Percentiles rank a stretch among this genome's conserved stretches.
Evolutionary conservation across 53 echinoderm and acorn worm genomes (phyloP).

Genomic region (Apostichopus leukothele): DNA sequence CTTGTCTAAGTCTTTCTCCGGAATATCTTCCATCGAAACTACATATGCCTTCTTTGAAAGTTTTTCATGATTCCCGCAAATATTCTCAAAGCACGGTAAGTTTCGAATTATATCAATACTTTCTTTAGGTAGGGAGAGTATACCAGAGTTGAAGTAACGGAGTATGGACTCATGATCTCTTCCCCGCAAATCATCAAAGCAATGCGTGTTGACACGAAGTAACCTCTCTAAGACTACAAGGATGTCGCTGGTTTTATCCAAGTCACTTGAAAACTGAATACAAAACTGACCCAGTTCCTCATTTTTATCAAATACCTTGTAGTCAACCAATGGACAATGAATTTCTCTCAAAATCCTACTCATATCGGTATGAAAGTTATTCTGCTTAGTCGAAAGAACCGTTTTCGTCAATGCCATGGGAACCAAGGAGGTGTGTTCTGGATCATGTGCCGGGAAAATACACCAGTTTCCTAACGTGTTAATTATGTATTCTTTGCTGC

Average conservation of each 20-base stretch:
- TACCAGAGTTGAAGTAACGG: neutral
- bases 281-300: neutral
- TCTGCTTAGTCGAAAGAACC: neutral
- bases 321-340: neutral
- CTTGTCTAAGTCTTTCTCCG: slow-evolving; percentile 2
- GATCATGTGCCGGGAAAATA: neutral
- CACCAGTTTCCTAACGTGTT: neutral
- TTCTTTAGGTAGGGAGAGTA: neutral
- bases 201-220: neutral
- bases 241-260: neutral
- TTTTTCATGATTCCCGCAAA: neutral
- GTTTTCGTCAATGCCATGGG: slow-evolving; percentile 10
- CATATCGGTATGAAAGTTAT: neutral
- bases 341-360: neutral
- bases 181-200: neutral
- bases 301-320: neutral
- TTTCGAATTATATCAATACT: neutral
- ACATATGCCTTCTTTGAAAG: neutral
- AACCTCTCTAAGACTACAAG: neutral
- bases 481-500: neutral
- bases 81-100: slow-evolving; percentile 26
- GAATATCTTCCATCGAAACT: neutral
- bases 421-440: neutral
- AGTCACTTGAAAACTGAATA: neutral
- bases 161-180: neutral